Evolutionary conservation across 2,888 invertebrate species (phyloP).

Genomic region (Acrocyrtus sp.): DNA sequence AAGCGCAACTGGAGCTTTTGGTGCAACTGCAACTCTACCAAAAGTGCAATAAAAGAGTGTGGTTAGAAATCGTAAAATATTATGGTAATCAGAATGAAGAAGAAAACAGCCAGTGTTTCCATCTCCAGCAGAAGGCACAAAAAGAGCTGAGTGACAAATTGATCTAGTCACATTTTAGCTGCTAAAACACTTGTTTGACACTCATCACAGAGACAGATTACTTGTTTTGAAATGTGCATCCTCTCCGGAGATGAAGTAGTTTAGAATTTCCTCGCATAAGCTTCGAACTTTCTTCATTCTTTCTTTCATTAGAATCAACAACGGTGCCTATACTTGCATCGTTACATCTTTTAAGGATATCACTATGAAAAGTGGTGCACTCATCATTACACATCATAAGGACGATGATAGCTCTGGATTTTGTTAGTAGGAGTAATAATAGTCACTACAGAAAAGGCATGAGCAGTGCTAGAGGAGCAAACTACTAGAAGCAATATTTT

Average conservation of each 20-base stretch:
- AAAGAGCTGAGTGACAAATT: constrained; percentile 57
- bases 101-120: background rate
- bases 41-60: too few relatives aligned
- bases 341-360: constrained; percentile 30
- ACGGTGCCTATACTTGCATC: too few relatives aligned
- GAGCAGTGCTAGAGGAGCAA: too few relatives aligned
- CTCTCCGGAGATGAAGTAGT: constrained; percentile 18
- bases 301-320: too few relatives aligned
- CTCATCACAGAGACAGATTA: constrained; percentile 52
- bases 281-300: constrained; percentile 11
- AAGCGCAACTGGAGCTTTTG: too few relatives aligned
- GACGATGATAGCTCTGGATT: background rate
- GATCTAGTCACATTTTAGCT: constrained; percentile 36
- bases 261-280: constrained; percentile 11
- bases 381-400: constrained; percentile 28
- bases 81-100: too few relatives aligned
- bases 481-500: too few relatives aligned
- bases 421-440: too few relatives aligned
- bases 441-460: too few relatives aligned
- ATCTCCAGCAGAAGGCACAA: too few relatives aligned
- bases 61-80: too few relatives aligned
- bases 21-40: too few relatives aligned
- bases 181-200: constrained; percentile 57
- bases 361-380: constrained; percentile 1
- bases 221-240: constrained; percentile 56